Percentiles rank a stretch among this genome's conserved stretches.
Evolutionary conservation across 2,797 vertebrate species (phyloP).

Genomic region (Lepus oiostolus): DNA sequence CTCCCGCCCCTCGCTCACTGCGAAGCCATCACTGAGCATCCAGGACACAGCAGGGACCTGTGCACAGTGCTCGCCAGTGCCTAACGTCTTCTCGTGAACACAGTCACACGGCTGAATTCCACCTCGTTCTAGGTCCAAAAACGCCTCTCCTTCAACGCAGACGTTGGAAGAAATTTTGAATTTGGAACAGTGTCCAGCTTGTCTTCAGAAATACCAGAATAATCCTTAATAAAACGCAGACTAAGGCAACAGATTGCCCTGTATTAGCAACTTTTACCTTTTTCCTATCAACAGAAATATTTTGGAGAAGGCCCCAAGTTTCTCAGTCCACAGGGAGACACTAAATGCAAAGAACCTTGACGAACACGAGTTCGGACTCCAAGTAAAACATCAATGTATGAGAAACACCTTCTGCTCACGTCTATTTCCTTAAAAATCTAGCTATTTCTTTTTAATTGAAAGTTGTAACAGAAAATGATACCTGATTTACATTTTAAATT

Average conservation of each 20-base stretch:
- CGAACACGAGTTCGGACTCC: conserved; percentile 74
- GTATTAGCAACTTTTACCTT: conserved; percentile 76
- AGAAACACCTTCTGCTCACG: conserved; percentile 49
- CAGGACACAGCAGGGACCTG: background rate
- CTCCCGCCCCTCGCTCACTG: background rate
- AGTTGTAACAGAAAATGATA: conserved; percentile 82
- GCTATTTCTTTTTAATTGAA: conserved; percentile 84
- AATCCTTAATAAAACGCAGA: conserved; percentile 49
- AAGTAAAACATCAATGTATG: conserved; percentile 68
- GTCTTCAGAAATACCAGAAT: conserved; percentile 36
- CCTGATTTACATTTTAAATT: conserved; percentile 89
- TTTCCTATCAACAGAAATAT: conserved; percentile 74
- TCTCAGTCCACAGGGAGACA: conserved; percentile 69
- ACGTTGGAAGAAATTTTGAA: conserved; percentile 67
- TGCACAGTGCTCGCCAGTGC: background rate
- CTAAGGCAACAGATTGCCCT: conserved; percentile 57
- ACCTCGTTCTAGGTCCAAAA: background rate
- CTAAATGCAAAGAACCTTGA: conserved; percentile 66
- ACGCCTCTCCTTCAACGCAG: background rate
- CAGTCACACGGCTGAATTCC: background rate
- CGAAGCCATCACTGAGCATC: background rate
- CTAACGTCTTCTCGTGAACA: conserved; percentile 48
- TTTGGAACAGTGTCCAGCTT: conserved; percentile 29
- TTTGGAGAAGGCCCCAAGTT: conserved; percentile 70
- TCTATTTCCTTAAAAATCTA: conserved; percentile 73